phyloP scores from a whole-genome alignment of 2,113 vertebrate species.

The Malurus elegans region DNA sequence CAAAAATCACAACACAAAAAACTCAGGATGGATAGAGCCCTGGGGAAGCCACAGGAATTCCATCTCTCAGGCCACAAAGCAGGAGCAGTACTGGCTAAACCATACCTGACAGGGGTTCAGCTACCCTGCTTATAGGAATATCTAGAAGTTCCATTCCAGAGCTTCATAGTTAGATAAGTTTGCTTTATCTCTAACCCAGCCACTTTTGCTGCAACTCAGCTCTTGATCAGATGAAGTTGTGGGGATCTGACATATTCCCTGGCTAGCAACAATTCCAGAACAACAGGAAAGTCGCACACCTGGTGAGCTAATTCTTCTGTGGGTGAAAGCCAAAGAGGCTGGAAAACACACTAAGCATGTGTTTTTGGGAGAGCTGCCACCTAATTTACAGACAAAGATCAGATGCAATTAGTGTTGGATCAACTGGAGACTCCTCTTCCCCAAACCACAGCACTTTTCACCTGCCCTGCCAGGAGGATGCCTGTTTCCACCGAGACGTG shows the following conservation, averaged over 20 bases:
- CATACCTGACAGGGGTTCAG: not conserved
- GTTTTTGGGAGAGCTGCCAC: conserved; percentile 31
- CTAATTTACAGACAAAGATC: conserved; percentile 42
- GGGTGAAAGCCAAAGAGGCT: conserved; percentile 20
- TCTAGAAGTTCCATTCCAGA: not conserved
- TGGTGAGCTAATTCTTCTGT: conserved; percentile 46
- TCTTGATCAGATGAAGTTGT: conserved; percentile 21
- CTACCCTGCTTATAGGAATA: not conserved
- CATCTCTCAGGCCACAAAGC: not conserved
- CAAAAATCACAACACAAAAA: not conserved
- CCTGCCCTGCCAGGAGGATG: not conserved
- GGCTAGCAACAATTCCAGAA: conserved; percentile 35
- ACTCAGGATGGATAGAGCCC: not conserved
- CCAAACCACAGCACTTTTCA: not conserved
- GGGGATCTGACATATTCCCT: conserved; percentile 24
- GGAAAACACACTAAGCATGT: conserved; percentile 32
- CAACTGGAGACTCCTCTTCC: not conserved
- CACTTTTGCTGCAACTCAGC: not conserved
- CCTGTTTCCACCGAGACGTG: not conserved
- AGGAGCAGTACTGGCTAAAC: not conserved
- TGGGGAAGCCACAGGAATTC: not conserved
- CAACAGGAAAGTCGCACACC: conserved; percentile 33
- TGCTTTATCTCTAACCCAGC: conserved; percentile 1
- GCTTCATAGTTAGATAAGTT: not conserved
- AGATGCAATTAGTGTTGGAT: conserved; percentile 12